phyloP scores from a whole-genome alignment of 2,888 invertebrate species.

The Hydraecia micacea region DNA sequence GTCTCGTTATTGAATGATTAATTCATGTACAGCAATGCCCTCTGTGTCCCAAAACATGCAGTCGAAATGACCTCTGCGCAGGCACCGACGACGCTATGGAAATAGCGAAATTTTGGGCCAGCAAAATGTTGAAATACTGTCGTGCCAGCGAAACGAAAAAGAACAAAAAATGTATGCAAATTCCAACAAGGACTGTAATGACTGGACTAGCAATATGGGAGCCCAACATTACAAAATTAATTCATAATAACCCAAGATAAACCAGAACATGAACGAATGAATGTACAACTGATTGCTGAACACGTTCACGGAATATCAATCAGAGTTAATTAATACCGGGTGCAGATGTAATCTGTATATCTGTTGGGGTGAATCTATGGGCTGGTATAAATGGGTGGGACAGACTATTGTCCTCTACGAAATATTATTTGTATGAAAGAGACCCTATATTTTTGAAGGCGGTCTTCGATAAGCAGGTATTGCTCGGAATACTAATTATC shows the following conservation, averaged over 20 bases:
- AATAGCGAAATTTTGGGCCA: neutral
- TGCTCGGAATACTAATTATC: neutral
- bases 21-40: constrained; percentile 1
- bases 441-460: neutral
- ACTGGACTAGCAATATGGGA: neutral
- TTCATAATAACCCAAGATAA: neutral
- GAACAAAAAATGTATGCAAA: neutral
- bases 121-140: neutral
- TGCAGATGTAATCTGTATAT: constrained; percentile 35
- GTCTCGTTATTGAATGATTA: neutral
- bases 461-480: neutral
- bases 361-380: constrained; percentile 22
- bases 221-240: neutral
- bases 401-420: neutral
- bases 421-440: neutral
- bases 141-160: neutral
- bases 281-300: constrained; percentile 12
- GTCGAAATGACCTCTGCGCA: neutral
- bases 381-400: constrained; percentile 11
- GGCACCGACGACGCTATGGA: neutral
- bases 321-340: constrained; percentile 29
- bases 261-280: constrained; percentile 13
- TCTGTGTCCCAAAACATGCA: neutral
- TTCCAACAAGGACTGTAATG: neutral
- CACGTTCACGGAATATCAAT: constrained; percentile 24